These are phyloP conservation scores for Tenualosa thibaudeaui DNA, from an alignment of 2,797 vertebrate species.

Conservation along the genomic window DNA sequence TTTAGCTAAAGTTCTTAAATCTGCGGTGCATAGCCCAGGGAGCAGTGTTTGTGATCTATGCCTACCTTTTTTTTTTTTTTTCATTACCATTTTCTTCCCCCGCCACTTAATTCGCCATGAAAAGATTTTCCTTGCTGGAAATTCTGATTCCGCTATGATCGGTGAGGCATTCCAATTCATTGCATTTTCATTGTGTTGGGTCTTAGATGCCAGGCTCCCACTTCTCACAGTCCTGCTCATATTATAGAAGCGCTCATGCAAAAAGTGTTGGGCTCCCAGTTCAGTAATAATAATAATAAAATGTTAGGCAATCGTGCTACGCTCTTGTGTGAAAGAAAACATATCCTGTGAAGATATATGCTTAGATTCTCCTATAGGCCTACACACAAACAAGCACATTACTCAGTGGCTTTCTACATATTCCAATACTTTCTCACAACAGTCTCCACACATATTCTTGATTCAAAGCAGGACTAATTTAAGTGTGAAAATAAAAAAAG, in stretches of 20 bases:
- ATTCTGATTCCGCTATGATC: slow-evolving; percentile 99
- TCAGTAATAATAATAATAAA: slow-evolving; percentile 67
- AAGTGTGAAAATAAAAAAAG: background rate
- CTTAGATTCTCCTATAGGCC: background rate
- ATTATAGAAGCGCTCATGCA: slow-evolving; percentile 95
- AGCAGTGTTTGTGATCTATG: slow-evolving; percentile 87
- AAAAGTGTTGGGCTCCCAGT: slow-evolving; percentile 89
- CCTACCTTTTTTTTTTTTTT: slow-evolving; percentile 85
- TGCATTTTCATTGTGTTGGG: slow-evolving; percentile 96
- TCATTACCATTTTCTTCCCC: slow-evolving; percentile 93
- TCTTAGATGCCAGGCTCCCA: slow-evolving; percentile 87
- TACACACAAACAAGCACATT: background rate
- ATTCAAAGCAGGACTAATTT: background rate
- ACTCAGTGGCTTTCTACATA: background rate
- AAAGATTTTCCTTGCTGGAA: slow-evolving; percentile 99
- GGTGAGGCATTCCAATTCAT: slow-evolving; percentile 98
- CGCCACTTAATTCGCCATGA: slow-evolving; percentile 98
- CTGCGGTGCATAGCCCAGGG: slow-evolving; percentile 82
- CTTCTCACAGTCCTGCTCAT: slow-evolving; percentile 85
- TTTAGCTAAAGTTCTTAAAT: slow-evolving; percentile 98
- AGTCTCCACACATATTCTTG: too few species aligned
- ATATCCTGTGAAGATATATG: background rate
- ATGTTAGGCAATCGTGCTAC: background rate
- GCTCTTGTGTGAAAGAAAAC: background rate
- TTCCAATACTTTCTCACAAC: background rate